These are phyloP conservation scores for Caenorhabditis virilis DNA, from an alignment of 2,888 invertebrate genomes.

Conservation along the genomic window DNA sequence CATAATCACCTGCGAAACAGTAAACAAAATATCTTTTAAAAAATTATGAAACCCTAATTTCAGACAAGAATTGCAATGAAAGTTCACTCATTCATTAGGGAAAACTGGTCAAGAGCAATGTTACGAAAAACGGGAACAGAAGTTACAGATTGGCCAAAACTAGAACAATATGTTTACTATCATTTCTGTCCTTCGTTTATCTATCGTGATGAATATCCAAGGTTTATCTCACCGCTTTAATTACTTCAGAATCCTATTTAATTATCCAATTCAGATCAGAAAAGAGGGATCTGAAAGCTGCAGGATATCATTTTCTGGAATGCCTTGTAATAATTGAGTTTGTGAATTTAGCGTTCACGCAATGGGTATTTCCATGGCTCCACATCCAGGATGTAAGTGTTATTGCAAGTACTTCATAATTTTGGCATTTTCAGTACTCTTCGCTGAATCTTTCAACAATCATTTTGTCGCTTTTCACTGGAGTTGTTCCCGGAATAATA, in stretches of 20 bases:
- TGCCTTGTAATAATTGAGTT: constrained; percentile 82
- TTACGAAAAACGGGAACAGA: constrained; percentile 42
- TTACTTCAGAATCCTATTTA: background rate
- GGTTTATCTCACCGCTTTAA: constrained; percentile 20
- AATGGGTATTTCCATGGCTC: constrained; percentile 79
- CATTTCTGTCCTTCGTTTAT: constrained; percentile 66
- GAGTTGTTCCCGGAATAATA: constrained; percentile 74
- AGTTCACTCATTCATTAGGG: constrained; percentile 64
- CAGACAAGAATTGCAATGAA: constrained; percentile 67
- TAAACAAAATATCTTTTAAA: too few species aligned
- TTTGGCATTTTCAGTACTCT: constrained; percentile 14
- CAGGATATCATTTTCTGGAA: constrained; percentile 52
- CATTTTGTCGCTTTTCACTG: constrained; percentile 67
- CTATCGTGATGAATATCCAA: constrained; percentile 63
- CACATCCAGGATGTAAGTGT: constrained; percentile 53
- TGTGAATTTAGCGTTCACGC: constrained; percentile 81
- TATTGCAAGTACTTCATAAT: background rate
- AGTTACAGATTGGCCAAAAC: constrained; percentile 44
- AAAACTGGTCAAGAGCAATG: constrained; percentile 52
- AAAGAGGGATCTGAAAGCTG: constrained; percentile 32
- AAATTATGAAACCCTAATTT: too few species aligned
- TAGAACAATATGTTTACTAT: constrained; percentile 62
- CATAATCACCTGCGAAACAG: constrained; percentile 67
- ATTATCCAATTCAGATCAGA: constrained; percentile 21
- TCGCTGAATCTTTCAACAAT: constrained; percentile 33